phyloP scores from a whole-genome alignment of 2,797 vertebrate species.

The Smutsia gigantea region DNA sequence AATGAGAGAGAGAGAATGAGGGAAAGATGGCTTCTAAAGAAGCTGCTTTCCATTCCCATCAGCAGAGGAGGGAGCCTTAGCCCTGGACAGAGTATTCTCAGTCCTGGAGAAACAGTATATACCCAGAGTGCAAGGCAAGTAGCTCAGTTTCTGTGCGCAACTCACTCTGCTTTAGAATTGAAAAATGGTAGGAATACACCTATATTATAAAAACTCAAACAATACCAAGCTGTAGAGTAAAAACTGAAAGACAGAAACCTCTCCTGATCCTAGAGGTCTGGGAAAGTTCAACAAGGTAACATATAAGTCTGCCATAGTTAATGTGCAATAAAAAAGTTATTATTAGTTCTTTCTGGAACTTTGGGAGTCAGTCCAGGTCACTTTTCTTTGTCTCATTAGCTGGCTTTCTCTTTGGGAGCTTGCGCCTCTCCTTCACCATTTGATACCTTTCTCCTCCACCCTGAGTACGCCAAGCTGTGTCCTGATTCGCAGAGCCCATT shows the following conservation, averaged over 20 bases:
- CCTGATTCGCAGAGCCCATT: background rate
- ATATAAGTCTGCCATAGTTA: background rate
- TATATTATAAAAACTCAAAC: background rate
- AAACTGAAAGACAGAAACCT: background rate
- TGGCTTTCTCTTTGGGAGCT: background rate
- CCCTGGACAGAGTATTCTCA: background rate
- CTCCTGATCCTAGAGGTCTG: background rate
- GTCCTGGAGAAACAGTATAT: background rate
- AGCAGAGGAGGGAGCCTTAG: background rate
- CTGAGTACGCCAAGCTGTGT: background rate
- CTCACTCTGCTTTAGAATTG: background rate
- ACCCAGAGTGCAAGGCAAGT: background rate
- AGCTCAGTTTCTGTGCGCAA: background rate
- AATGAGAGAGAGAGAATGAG: background rate
- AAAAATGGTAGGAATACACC: background rate
- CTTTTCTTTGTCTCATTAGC: background rate
- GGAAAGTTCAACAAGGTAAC: background rate
- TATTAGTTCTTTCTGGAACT: background rate
- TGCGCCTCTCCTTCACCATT: background rate
- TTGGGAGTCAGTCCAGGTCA: background rate
- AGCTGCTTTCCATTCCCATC: background rate
- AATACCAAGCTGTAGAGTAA: background rate
- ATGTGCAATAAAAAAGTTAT: background rate
- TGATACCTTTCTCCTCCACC: background rate
- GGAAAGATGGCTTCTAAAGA: background rate